A percentile compares a stretch with the other conserved stretches of the same genome.
Evolutionary conservation across 1,140 invertebrate species (phyloP).

Genomic region (Aphaenogaster ashmeadi): DNA sequence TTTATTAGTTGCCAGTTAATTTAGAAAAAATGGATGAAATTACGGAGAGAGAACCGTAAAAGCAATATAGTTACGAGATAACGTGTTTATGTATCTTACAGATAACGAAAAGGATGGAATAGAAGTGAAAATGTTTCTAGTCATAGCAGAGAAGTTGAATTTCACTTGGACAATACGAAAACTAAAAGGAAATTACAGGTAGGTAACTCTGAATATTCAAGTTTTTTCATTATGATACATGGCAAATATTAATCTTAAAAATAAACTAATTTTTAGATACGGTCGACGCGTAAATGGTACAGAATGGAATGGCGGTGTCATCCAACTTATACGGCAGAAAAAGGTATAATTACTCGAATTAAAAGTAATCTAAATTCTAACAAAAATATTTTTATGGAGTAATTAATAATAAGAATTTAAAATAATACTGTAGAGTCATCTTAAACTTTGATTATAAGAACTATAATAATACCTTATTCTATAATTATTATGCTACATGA

Average conservation of each 20-base stretch:
- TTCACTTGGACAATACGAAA: constrained; percentile 79
- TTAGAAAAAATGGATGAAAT: neutral
- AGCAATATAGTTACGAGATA: neutral
- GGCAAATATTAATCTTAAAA: neutral
- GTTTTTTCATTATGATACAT: neutral
- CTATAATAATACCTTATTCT: neutral
- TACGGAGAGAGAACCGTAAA: neutral
- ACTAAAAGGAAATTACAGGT: constrained; percentile 70
- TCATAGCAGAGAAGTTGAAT: constrained; percentile 79
- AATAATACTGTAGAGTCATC: neutral
- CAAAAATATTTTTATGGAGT: neutral
- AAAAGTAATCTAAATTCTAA: neutral
- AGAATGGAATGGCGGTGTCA: constrained; percentile 79
- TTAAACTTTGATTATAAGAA: neutral
- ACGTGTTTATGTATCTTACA: constrained; percentile 42
- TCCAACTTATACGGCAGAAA: constrained; percentile 61
- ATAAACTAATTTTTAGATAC: constrained; percentile 69
- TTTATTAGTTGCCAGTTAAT: neutral
- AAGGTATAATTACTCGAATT: constrained; percentile 48
- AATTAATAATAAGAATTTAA: neutral
- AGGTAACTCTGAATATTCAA: constrained; percentile 59
- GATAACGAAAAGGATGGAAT: constrained; percentile 79
- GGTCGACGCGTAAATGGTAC: constrained; percentile 75
- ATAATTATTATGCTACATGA: neutral
- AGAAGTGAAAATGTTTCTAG: constrained; percentile 76